Evolutionary conservation across 2,113 vertebrate species (phyloP), one percentile per base, ranked within the genome.

Genomic region (Chaenocephalus aceratus): DNA sequence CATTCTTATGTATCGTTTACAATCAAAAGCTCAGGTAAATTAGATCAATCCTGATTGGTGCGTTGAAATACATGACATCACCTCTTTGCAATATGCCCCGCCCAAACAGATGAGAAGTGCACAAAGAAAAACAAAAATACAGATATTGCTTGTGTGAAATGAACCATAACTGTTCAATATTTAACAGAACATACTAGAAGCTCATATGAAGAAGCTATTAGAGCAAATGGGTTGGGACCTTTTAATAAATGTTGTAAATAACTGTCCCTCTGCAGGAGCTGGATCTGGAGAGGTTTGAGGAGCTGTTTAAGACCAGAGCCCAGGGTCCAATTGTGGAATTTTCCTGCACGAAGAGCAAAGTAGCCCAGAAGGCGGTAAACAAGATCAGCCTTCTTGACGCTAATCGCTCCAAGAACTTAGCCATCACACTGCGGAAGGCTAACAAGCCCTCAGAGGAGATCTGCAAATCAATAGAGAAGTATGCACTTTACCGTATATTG

Each of bases 381-480:
- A 99, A 97, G 92, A 96, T 99, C 80, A 97, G 95, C 0, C 94
- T 99, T 64, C 93, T 99, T 71, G 98, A 99, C 2, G 93, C 97
- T 87, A 99, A 99, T 84, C 96, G 98, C 18, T 98, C 97, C 89
- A 99, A 99, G 94, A 99, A 99, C 94, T 86, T 99, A 71, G 97
- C 98, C 86, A 99, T 99, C 93, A 99, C 97, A 1, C 94, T 99
- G 53, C 95, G 98, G 79, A 99, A 98, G 88, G 98, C 97, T 0
- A 96, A 96, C 83, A 97, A 97, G 88, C 90, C 93, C 61, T 75
- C 97, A 0, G 97, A 99, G 66, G 98, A 99, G 92, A 99, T 99
- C 91, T 98, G 97, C 95, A 95, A 94, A 89, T 97, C 98, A 73
- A 97, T 99, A 88, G 96, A 99, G 93, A 98, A 92, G 97, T 99